Evolutionary conservation across 2,797 vertebrate species (phyloP).

Genomic region (Acropternis orthonyx): DNA sequence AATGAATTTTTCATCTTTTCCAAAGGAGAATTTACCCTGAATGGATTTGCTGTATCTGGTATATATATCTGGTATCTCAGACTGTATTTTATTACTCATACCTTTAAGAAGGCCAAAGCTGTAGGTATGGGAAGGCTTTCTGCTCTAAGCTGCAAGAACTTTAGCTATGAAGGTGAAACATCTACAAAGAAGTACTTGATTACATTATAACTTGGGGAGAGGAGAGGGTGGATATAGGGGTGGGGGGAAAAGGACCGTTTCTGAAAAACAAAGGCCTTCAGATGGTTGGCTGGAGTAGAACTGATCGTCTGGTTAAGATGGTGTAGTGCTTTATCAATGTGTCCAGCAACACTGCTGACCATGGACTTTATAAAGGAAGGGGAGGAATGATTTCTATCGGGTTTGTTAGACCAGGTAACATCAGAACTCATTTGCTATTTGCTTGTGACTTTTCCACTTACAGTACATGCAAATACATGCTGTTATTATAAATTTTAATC

Average conservation of each 20-base stretch:
- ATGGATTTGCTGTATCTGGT: background rate
- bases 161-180: background rate
- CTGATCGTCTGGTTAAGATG: background rate
- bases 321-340: background rate
- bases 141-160: background rate
- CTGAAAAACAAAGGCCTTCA: background rate
- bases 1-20: constrained; percentile 14
- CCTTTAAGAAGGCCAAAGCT: background rate
- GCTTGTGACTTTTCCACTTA: background rate
- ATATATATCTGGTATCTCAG: background rate
- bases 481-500: background rate
- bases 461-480: background rate
- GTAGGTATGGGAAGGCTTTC: background rate
- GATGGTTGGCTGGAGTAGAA: background rate
- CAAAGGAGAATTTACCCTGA: background rate
- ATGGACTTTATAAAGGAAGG: background rate
- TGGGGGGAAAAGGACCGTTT: background rate
- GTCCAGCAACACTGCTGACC: background rate
- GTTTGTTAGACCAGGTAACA: background rate
- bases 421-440: background rate
- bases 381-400: background rate
- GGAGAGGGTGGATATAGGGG: background rate
- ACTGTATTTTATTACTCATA: background rate
- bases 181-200: background rate
- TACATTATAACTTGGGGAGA: background rate